phyloP scores from a whole-genome alignment of 1,140 invertebrate species.

The Drosophila teissieri region DNA sequence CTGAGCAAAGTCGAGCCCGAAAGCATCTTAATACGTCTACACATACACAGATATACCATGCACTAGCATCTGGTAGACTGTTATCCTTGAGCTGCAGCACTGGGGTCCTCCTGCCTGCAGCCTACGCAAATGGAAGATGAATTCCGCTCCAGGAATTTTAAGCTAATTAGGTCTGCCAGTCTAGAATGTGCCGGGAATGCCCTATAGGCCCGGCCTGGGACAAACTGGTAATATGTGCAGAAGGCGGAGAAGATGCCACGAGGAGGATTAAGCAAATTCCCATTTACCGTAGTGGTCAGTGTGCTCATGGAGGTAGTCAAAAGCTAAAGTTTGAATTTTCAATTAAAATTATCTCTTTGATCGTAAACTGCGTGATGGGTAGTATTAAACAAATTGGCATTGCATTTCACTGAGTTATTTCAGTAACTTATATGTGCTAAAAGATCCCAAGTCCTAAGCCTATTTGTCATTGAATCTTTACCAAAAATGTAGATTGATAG shows the following conservation, averaged over 20 bases:
- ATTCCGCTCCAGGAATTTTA: constrained; percentile 39
- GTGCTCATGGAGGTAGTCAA: neutral
- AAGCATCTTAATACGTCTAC: constrained; percentile 9
- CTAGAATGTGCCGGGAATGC: constrained; percentile 20
- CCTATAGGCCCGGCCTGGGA: neutral
- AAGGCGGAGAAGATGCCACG: neutral
- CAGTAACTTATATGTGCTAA: no score
- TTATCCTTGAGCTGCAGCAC: neutral
- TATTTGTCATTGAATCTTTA: no score
- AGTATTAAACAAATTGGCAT: no score
- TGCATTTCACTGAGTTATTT: no score
- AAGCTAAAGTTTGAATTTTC: neutral
- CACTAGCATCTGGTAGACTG: neutral
- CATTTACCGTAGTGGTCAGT: neutral
- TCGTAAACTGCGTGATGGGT: no score
- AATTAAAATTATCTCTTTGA: neutral
- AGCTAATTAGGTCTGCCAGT: constrained; percentile 34
- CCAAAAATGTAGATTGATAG: no score
- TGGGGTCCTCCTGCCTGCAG: neutral
- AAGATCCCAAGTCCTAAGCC: no score
- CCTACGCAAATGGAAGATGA: constrained; percentile 6
- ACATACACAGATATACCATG: constrained; percentile 1
- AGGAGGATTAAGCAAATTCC: neutral
- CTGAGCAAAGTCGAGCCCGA: constrained; percentile 40
- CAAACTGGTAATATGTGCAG: constrained; percentile 4